Evolutionary conservation across 2,113 vertebrate genomes (phyloP).

Genomic region (Tragelaphus scriptus): DNA sequence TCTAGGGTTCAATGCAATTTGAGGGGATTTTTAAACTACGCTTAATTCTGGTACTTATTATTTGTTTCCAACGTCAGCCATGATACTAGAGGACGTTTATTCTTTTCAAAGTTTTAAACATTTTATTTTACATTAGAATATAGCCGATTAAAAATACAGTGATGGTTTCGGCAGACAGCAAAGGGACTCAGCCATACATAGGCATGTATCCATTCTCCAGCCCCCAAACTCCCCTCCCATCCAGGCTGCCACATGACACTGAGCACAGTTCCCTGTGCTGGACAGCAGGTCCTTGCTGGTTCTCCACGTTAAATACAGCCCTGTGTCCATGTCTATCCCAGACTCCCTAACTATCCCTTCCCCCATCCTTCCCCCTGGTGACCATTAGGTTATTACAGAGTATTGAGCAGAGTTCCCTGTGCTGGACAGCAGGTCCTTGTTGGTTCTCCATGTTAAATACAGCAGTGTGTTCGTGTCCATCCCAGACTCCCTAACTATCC

Average conservation of each 20-base stretch:
- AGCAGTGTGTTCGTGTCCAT: not conserved
- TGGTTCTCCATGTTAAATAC: not conserved
- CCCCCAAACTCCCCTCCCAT: not conserved
- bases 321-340: no score
- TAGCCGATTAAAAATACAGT: not conserved
- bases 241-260: not conserved
- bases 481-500: fast-evolving
- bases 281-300: no score
- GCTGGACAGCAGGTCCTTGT: fast-evolving
- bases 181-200: not conserved
- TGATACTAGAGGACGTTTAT: not conserved
- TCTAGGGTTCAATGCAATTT: not conserved
- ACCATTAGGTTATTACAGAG: no score
- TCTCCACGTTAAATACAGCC: no score
- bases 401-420: not conserved
- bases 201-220: not conserved
- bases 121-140: not conserved
- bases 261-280: not conserved
- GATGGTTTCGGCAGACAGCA: not conserved
- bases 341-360: no score
- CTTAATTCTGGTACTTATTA: not conserved
- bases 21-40: not conserved
- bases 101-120: not conserved
- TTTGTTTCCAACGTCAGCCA: not conserved
- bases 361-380: no score